Percentiles rank a stretch among this genome's conserved stretches.
phyloP scores from a whole-genome alignment of 2,888 invertebrate genomes.

The Dorcus hopei region DNA sequence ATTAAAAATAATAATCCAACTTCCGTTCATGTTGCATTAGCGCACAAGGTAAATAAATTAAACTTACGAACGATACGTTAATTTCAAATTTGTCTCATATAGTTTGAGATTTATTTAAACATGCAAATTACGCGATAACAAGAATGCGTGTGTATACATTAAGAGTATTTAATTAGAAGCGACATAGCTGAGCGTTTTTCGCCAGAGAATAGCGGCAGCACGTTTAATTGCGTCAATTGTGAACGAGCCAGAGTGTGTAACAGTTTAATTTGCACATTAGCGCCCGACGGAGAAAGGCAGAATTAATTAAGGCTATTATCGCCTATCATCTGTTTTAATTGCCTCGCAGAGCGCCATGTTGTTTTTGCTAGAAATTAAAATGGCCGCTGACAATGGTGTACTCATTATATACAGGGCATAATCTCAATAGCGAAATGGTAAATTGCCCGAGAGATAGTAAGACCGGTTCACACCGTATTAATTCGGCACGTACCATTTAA shows the following conservation, averaged over 20 bases:
- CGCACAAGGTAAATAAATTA: no score
- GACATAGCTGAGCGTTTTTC: neutral
- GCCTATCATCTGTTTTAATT: conserved; percentile 55
- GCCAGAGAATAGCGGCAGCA: conserved; percentile 8
- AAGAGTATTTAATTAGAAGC: no score
- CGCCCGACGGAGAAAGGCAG: conserved; percentile 51
- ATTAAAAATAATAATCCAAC: no score
- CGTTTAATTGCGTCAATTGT: conserved; percentile 29
- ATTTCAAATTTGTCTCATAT: no score
- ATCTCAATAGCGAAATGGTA: conserved; percentile 51
- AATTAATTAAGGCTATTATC: conserved; percentile 55
- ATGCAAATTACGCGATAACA: no score
- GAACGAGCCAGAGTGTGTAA: conserved; percentile 48
- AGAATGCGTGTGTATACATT: no score
- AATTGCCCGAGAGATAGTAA: conserved; percentile 50
- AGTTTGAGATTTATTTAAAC: no score
- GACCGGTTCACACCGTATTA: conserved; percentile 40
- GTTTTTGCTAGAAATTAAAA: conserved; percentile 53
- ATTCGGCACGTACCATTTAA: conserved; percentile 9
- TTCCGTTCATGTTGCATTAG: no score
- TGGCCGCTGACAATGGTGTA: conserved; percentile 51
- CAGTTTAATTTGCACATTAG: conserved; percentile 54
- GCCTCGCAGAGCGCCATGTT: conserved; percentile 51
- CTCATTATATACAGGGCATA: conserved; percentile 48
- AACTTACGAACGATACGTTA: no score